A percentile compares a stretch with the other conserved stretches of the same genome.
These are phyloP conservation scores for Emydoidea blandingii DNA, from an alignment of 2,797 vertebrate genomes.

Conservation along the genomic window DNA sequence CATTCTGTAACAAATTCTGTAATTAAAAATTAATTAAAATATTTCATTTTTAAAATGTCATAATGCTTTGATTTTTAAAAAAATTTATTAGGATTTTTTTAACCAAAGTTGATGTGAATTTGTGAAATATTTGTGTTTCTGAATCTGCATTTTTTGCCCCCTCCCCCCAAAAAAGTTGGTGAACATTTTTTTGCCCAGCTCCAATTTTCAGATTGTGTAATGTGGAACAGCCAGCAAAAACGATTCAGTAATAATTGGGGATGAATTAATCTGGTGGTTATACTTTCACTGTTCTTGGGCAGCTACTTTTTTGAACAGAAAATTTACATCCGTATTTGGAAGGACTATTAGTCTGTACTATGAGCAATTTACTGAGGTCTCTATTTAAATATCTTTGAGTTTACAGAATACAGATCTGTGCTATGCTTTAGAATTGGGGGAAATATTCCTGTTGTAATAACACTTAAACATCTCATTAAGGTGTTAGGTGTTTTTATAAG, in stretches of 20 bases:
- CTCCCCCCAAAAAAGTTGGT: too few relatives aligned
- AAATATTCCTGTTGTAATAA: background rate
- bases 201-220: background rate
- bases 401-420: background rate
- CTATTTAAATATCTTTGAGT: background rate
- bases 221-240: background rate
- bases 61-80: background rate
- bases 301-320: background rate
- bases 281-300: background rate
- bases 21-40: background rate
- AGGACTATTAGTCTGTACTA: background rate
- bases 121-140: too few relatives aligned
- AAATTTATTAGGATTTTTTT: too few relatives aligned
- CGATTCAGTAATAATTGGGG: background rate
- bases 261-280: background rate
- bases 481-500: background rate
- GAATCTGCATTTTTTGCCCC: too few relatives aligned
- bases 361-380: background rate
- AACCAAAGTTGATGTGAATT: too few relatives aligned
- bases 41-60: background rate
- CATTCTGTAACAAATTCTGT: background rate
- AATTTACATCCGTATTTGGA: background rate
- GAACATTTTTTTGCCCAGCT: background rate
- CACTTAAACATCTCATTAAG: background rate
- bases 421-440: background rate